phyloP scores from a whole-genome alignment of 1,140 invertebrate species.

The Meloidogyne floridensis region DNA sequence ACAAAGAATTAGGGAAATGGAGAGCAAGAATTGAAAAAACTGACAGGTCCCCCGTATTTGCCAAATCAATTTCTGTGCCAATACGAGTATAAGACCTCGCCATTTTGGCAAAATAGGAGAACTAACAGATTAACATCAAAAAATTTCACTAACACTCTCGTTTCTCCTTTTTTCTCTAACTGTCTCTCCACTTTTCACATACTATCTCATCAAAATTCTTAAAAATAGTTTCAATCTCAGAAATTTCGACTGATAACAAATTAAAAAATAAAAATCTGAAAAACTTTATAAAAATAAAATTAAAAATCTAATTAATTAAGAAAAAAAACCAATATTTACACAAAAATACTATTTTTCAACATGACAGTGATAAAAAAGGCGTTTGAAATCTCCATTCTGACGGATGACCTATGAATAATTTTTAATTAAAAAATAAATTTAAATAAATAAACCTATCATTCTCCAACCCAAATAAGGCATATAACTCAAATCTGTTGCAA shows the following conservation, averaged over 20 bases:
- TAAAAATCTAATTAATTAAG: too few relatives aligned
- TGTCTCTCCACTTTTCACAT: neutral
- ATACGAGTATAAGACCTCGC: too few relatives aligned
- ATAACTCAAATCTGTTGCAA: slow-evolving; percentile 56
- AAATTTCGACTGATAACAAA: too few relatives aligned
- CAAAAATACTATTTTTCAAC: slow-evolving; percentile 25
- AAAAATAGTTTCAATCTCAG: too few relatives aligned
- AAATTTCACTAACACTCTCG: too few relatives aligned
- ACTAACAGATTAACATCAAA: too few relatives aligned
- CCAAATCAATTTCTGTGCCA: too few relatives aligned
- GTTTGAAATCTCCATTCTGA: slow-evolving; percentile 58
- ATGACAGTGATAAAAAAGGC: slow-evolving; percentile 60
- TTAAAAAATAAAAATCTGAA: too few relatives aligned
- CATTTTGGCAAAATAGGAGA: too few relatives aligned
- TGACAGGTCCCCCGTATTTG: too few relatives aligned
- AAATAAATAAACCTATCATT: slow-evolving; percentile 48
- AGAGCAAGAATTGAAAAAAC: neutral
- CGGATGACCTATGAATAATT: slow-evolving; percentile 46
- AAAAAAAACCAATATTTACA: neutral
- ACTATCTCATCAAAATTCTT: too few relatives aligned
- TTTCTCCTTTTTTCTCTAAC: neutral
- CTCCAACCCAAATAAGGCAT: slow-evolving; percentile 59
- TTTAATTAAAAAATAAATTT: too few relatives aligned
- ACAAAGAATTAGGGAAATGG: neutral
- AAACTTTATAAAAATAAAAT: neutral